Evolutionary conservation across 1,140 invertebrate species (phyloP).

Genomic region (Megalopta genalis): DNA sequence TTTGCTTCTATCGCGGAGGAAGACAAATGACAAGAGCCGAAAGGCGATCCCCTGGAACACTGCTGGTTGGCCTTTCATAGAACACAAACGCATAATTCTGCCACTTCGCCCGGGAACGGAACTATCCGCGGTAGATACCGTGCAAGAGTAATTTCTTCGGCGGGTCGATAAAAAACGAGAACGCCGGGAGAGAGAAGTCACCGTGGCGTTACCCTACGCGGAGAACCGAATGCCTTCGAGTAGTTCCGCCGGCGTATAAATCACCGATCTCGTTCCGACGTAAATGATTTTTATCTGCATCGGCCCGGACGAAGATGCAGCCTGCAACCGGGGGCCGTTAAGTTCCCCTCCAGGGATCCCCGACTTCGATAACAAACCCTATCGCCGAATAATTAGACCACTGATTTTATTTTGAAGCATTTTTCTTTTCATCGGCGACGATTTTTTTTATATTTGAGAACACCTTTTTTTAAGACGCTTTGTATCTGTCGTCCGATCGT

Average conservation of each 20-base stretch:
- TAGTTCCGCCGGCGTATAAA: slow-evolving; percentile 4
- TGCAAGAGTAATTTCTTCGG: slow-evolving; percentile 65
- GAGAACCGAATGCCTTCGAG: background rate
- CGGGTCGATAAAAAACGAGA: slow-evolving; percentile 49
- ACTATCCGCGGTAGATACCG: slow-evolving; percentile 60
- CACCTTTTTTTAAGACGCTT: too few species aligned
- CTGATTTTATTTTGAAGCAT: background rate
- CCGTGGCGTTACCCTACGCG: background rate
- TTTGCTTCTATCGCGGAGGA: slow-evolving; percentile 75
- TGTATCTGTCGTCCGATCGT: too few species aligned
- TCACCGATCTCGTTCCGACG: background rate
- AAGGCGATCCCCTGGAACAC: slow-evolving; percentile 53
- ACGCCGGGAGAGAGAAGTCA: background rate
- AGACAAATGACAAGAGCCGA: slow-evolving; percentile 74
- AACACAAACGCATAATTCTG: slow-evolving; percentile 73
- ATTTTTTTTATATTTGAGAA: too few species aligned
- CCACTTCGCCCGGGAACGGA: slow-evolving; percentile 44
- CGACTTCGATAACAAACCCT: background rate
- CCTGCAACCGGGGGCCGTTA: too few species aligned
- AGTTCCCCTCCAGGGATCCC: too few species aligned
- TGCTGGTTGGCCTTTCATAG: slow-evolving; percentile 70
- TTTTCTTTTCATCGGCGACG: too few species aligned
- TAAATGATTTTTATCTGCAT: background rate
- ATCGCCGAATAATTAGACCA: background rate
- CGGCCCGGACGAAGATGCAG: too few species aligned